Conservation (phyloP, 1,140 invertebrate genomes). For the Eufriesea mexicana region DNA sequence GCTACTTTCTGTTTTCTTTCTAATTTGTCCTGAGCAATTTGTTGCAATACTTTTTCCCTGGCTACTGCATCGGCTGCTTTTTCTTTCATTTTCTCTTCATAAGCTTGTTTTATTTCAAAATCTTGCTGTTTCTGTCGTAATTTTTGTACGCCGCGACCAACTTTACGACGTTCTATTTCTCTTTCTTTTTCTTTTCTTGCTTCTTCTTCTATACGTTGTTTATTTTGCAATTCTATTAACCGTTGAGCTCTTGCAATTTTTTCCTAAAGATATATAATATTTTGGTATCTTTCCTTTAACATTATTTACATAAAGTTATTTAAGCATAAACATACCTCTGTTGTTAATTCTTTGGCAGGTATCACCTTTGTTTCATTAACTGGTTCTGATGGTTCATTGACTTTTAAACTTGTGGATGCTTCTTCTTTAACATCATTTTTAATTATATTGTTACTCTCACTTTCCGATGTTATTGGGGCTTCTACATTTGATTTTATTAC, state of each 20-base stretch:
- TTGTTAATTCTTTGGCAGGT: slow-evolving; percentile 29
- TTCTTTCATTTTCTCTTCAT: slow-evolving; percentile 87
- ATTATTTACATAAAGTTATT: not conserved
- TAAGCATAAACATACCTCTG: slow-evolving; percentile 33
- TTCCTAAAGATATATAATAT: slow-evolving; percentile 66
- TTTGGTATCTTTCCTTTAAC: not conserved
- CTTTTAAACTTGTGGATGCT: slow-evolving; percentile 79
- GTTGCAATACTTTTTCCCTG: slow-evolving; percentile 86
- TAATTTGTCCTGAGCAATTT: slow-evolving; percentile 89
- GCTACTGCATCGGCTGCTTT: slow-evolving; percentile 87
- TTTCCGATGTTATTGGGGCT: slow-evolving; percentile 84
- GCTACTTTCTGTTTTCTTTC: slow-evolving; percentile 81
- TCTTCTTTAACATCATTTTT: slow-evolving; percentile 86
- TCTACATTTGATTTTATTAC: slow-evolving; percentile 34
- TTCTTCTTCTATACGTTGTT: slow-evolving; percentile 86
- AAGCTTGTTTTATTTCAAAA: slow-evolving; percentile 87
- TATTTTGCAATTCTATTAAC: slow-evolving; percentile 84
- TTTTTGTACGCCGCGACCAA: slow-evolving; percentile 88
- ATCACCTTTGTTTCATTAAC: slow-evolving; percentile 30
- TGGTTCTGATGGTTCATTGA: slow-evolving; percentile 5
- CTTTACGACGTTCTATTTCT: slow-evolving; percentile 88
- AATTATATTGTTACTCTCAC: slow-evolving; percentile 89
- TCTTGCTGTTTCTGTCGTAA: slow-evolving; percentile 88
- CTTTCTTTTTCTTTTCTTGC: slow-evolving; percentile 85
- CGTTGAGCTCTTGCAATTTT: slow-evolving; percentile 80